These are phyloP conservation scores for Merluccius polli DNA, from an alignment of 2,797 vertebrate genomes.

Conservation along the genomic window DNA sequence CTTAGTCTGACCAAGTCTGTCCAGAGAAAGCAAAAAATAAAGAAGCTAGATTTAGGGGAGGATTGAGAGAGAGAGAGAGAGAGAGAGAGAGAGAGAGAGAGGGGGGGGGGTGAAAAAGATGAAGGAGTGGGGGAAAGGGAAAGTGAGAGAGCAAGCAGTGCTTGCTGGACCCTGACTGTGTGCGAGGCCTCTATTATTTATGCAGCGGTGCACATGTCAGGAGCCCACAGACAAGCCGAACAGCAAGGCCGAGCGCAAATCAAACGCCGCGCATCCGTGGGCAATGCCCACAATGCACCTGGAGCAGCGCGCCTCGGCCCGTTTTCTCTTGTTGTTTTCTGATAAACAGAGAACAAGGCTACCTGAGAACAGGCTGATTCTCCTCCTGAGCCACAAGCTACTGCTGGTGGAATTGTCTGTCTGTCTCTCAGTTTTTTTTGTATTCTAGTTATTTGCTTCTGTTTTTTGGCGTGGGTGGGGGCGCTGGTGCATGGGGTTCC, in stretches of 20 bases:
- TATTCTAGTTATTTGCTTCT: conserved; percentile 51
- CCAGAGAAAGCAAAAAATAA: conserved; percentile 55
- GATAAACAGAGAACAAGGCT: conserved; percentile 75
- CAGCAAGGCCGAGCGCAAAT: conserved; percentile 73
- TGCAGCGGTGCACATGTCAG: conserved; percentile 70
- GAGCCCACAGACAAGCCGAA: conserved; percentile 73
- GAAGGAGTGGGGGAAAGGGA: conserved; percentile 14
- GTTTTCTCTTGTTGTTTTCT: conserved; percentile 60
- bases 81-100: conserved; percentile 13
- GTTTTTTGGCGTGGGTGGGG: conserved; percentile 43
- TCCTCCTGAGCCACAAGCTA: conserved; percentile 61
- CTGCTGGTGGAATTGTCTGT: conserved; percentile 39
- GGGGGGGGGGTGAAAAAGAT: conserved; percentile 37
- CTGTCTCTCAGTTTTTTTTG: conserved; percentile 18
- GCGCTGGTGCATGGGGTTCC: conserved; percentile 61
- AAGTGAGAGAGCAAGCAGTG: conserved; percentile 56
- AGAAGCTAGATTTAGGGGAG: conserved; percentile 51
- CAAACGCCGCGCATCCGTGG: conserved; percentile 67
- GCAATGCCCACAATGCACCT: conserved; percentile 76
- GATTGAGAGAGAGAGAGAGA: conserved; percentile 42
- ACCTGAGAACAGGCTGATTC: conserved; percentile 70
- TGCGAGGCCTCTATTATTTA: conserved; percentile 78
- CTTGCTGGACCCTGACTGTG: conserved; percentile 69
- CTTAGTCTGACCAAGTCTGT: conserved; percentile 38
- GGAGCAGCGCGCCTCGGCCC: conserved; percentile 65